phyloP scores from a whole-genome alignment of 2,797 vertebrate genomes.

The Poecilia wingei region DNA sequence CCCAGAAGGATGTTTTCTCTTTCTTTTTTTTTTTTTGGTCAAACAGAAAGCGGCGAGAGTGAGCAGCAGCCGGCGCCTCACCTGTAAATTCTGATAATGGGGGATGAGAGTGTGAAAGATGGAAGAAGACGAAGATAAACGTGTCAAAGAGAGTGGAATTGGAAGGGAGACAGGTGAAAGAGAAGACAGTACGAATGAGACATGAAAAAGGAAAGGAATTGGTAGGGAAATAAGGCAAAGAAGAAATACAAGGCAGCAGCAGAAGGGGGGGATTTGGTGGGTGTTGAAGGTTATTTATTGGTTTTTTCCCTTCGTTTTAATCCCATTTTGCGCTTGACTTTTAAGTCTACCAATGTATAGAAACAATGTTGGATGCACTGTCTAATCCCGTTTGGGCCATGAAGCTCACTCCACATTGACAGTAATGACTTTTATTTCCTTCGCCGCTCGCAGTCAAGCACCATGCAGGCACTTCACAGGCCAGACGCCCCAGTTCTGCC shows the following conservation, averaged over 20 bases:
- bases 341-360: constrained; percentile 83
- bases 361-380: constrained; percentile 82
- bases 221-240: constrained; percentile 43
- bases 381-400: constrained; percentile 84
- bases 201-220: constrained; percentile 59
- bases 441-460: constrained; percentile 51
- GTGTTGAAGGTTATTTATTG: constrained; percentile 80
- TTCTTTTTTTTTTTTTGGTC: constrained; percentile 29
- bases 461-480: constrained; percentile 68
- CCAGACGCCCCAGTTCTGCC: constrained; percentile 61
- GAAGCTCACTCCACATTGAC: constrained; percentile 78
- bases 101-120: constrained; percentile 52
- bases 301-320: constrained; percentile 77
- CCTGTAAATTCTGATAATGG: constrained; percentile 64
- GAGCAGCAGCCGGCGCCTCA: constrained; percentile 55
- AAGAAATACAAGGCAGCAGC: constrained; percentile 51
- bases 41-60: constrained; percentile 48
- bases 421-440: constrained; percentile 83
- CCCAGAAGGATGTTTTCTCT: constrained; percentile 54
- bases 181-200: constrained; percentile 50
- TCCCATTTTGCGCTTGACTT: constrained; percentile 84
- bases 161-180: constrained; percentile 51
- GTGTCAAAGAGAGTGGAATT: constrained; percentile 44
- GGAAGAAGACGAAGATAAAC: constrained; percentile 42
- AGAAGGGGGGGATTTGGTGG: constrained; percentile 30